Base-by-base conservation (phyloP, 2,113 vertebrate genomes). In the Zosterops japonicus region DNA sequence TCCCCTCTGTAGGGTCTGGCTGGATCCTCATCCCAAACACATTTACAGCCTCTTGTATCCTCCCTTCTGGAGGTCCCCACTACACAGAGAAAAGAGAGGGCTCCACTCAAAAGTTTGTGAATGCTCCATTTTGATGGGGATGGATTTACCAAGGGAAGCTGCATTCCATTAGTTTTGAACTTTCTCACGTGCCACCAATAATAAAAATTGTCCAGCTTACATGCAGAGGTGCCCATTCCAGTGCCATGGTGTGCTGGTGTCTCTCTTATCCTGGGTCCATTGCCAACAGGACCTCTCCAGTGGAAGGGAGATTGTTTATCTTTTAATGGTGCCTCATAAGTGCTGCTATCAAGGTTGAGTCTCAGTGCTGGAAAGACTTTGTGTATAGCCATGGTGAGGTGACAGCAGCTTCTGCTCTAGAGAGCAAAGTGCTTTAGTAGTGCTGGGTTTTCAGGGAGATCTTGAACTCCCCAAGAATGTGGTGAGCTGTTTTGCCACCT, bases 211-310 rank as follows among this genome's bases (percentile, higher is more conserved):
- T 35, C 36, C 36, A 41, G 31, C 42, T 67, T 19, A 47, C 21
- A 9, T 13, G 15, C 11, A 59, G 49, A 28, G 21, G 5, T 60
- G 22, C 13, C 14, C 42, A 2, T 5, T 36, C 29, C 33, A 29
- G 36, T 15, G 31, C 36, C 6, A 1, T 0, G 1, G 16, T 22
- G 23, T 33, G 47, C n/a, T 24, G 18, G 15, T 57, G 12, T 31
- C 35, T 61, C 25, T 49, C 12, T n/a, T 57, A 12, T 8, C 56
- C 46, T 25, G 27, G 24, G 12, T n/a, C 50, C 4, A 8, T 21
- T 4, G 1, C 29, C 35, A 49, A 35, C 0, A 33, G 65, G 25
- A 69, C 24, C 21, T 56, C 55, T 61, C 41, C 60, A 47, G 22
- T 44, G 52, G 50, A 29, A 29, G 8, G 25, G 35, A 23, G 6